A percentile compares a stretch with the other conserved stretches of the same genome.
phyloP scores from a whole-genome alignment of 2,888 invertebrate species.

The Hypselothyrea guttata region DNA sequence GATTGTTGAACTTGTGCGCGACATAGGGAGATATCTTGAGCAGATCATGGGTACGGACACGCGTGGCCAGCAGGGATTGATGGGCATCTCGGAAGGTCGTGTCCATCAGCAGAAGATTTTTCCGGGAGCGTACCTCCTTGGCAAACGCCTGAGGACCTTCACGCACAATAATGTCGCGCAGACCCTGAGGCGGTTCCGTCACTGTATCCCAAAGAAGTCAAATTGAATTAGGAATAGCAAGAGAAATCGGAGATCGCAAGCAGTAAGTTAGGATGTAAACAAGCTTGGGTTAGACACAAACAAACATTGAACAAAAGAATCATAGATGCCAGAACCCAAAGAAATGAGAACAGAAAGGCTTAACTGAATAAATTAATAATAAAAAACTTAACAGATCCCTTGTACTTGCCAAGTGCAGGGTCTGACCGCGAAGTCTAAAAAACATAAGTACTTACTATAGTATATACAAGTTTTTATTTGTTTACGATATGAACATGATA shows the following conservation, averaged over 20 bases:
- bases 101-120: slow-evolving; percentile 97
- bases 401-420: no score
- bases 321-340: slow-evolving; percentile 11
- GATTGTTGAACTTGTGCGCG: slow-evolving; percentile 93
- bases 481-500: no score
- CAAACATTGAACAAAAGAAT: slow-evolving; percentile 11
- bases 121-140: slow-evolving; percentile 93
- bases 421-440: no score
- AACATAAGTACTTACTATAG: no score
- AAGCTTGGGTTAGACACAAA: slow-evolving; percentile 25
- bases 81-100: slow-evolving; percentile 99
- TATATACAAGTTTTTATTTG: no score
- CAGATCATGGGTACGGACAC: slow-evolving; percentile 96
- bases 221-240: slow-evolving; percentile 22
- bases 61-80: slow-evolving; percentile 97
- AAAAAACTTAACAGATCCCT: no score
- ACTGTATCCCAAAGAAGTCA: slow-evolving; percentile 42
- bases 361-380: no score
- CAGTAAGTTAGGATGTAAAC: not conserved
- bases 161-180: slow-evolving; percentile 91
- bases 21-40: slow-evolving; percentile 96
- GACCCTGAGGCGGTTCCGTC: slow-evolving; percentile 90
- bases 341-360: not conserved
- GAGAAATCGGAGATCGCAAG: not conserved
- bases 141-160: slow-evolving; percentile 98